phyloP scores from a whole-genome alignment of 1,140 invertebrate species.

The Epicauta chinensis region DNA sequence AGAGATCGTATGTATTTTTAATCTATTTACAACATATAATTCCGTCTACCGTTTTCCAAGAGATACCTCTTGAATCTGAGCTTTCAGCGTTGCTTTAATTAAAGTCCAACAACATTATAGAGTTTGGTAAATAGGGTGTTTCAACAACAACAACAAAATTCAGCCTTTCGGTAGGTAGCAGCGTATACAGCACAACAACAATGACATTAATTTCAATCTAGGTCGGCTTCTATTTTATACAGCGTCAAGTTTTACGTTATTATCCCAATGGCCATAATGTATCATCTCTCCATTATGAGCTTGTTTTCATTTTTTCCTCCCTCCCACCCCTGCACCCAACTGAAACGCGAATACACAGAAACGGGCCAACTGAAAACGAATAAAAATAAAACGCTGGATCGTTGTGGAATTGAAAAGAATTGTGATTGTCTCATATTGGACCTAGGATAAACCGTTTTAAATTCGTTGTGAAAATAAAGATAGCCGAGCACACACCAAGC shows the following conservation, averaged over 20 bases:
- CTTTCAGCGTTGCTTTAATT: not conserved
- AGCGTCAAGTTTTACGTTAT: conserved; percentile 7
- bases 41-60: too few species aligned
- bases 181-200: not conserved
- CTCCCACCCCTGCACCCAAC: conserved; percentile 1
- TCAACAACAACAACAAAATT: not conserved
- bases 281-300: too few species aligned
- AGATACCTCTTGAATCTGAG: too few species aligned
- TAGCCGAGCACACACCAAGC: too few species aligned
- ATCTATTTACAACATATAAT: too few species aligned
- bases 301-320: conserved; percentile 5
- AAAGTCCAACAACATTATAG: not conserved
- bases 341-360: too few species aligned
- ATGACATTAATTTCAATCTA: too few species aligned
- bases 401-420: conserved; percentile 5
- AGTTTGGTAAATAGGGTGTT: not conserved
- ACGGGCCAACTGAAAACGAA: too few species aligned
- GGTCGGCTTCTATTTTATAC: conserved; percentile 8
- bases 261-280: not conserved
- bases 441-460: conserved; percentile 1
- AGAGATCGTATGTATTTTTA: too few species aligned
- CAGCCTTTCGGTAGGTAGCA: not conserved
- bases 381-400: not conserved
- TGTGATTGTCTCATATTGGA: not conserved
- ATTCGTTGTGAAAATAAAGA: too few species aligned